phyloP scores from a whole-genome alignment of 2,888 invertebrate genomes.

The Drosophila putrida region DNA sequence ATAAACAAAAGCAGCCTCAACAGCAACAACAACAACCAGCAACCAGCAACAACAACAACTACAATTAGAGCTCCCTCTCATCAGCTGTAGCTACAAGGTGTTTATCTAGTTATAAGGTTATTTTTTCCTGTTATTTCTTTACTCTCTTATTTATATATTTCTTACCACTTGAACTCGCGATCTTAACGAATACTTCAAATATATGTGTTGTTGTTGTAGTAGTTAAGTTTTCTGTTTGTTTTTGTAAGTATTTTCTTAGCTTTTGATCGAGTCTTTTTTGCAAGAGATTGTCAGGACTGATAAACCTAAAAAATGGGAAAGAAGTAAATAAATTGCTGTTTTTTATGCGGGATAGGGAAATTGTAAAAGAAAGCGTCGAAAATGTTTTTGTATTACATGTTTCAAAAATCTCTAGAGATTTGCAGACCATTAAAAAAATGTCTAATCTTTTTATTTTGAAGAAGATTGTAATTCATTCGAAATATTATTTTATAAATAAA shows the following conservation, averaged over 20 bases:
- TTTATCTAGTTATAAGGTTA: conserved; percentile 48
- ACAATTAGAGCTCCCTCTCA: conserved; percentile 12
- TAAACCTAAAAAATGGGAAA: not conserved
- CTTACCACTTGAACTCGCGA: conserved; percentile 5
- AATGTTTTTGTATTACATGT: not conserved
- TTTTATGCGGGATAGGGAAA: not conserved
- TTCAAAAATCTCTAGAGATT: not conserved
- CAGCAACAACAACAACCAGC: conserved; percentile 19
- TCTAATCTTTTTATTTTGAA: no score
- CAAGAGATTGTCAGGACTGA: not conserved
- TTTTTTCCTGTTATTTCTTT: conserved; percentile 14
- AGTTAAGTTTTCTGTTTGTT: not conserved
- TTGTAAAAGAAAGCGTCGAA: not conserved
- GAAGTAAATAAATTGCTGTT: not conserved
- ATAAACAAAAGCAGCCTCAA: conserved; percentile 24
- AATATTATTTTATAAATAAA: no score
- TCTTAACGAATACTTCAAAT: conserved; percentile 10
- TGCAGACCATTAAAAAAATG: no score
- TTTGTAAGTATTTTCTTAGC: no score
- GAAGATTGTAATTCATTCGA: no score
- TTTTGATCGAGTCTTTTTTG: not conserved
- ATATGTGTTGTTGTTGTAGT: not conserved
- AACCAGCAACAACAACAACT: conserved; percentile 1
- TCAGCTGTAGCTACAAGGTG: conserved; percentile 54
- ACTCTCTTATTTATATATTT: not conserved